These are phyloP conservation scores for Darevskia nairensis DNA, from an alignment of 2,797 vertebrate species.

Conservation along the genomic window DNA sequence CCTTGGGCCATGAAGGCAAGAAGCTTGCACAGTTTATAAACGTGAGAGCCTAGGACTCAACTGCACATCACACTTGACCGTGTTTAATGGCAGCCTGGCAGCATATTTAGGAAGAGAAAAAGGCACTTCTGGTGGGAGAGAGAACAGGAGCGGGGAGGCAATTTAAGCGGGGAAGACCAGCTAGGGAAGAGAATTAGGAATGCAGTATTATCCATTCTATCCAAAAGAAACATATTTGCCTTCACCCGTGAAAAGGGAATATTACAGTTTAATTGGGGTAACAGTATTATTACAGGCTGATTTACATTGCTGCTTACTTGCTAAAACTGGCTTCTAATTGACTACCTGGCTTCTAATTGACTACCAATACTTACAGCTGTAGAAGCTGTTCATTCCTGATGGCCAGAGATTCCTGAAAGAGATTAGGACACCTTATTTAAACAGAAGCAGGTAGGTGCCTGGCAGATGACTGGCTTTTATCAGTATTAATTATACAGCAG, in stretches of 20 bases:
- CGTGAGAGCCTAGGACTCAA: neutral
- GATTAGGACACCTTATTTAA: slow-evolving; percentile 38
- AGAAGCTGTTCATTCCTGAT: slow-evolving; percentile 77
- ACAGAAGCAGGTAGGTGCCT: neutral
- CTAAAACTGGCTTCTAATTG: no score
- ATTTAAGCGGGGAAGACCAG: neutral
- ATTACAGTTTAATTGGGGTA: neutral
- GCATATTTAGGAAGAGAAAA: neutral
- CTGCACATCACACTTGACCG: neutral
- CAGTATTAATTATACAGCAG: neutral
- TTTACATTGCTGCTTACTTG: no score
- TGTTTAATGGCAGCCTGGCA: neutral
- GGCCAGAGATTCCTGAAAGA: slow-evolving; percentile 77
- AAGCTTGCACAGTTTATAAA: neutral
- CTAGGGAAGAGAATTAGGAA: neutral
- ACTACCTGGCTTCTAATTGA: neutral
- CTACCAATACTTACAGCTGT: slow-evolving; percentile 78
- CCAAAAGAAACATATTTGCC: neutral
- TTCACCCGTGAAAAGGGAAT: neutral
- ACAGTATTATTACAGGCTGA: neutral
- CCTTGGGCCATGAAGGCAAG: neutral
- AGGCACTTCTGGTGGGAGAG: neutral
- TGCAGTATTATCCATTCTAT: neutral
- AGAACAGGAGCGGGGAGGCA: no score
- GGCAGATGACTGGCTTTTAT: neutral